Evolutionary conservation across 2,113 vertebrate species (phyloP), one percentile per base, ranked within the genome.

Genomic region (Brachionichthys hirsutus): DNA sequence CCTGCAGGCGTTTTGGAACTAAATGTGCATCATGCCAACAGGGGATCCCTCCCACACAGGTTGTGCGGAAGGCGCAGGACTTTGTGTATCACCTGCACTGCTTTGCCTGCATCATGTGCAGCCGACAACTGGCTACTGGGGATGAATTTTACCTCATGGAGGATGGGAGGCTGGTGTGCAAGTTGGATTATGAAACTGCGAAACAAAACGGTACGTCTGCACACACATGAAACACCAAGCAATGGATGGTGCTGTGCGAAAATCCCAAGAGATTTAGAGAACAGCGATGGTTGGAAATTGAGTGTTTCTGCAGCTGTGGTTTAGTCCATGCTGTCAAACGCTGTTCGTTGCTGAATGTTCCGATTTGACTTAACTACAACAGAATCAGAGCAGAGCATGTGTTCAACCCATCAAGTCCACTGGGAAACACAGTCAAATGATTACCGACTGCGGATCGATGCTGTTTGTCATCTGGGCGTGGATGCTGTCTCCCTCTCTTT

Each of bases 121-220:
- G 90, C 91, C 92, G 96, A 36, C 97, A 99, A 85, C 90, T 98
- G 88, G 94, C 96, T 89, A 99, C 97, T 0, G 97, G 97, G 0
- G 97, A 99, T 0, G 95, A 98, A 92, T 98, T 99, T 88, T 98
- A 98, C 91, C 94, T 99, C 85, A 96, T 99, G 97, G 97, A 99
- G 84, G 97, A 99, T 0, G 97, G 97, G 53, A 89, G 97, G 67
- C 92, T 99, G 78, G 97, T 99, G 76, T 99, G 97, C 90, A 99
- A 99, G 86, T 95, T 98, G 70, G 97, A 99, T 88, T 99, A 99
- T 0, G 97, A 99, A 89, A 96, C 96, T 0, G 97, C 97, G 82
- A 99, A 99, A 89, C 97, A 98, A 85, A 98, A 98, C 0, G 97
- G 97, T 99, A 85, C 66, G 89, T 69, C 17, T 68, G 38, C 43